Percentiles rank a stretch among this genome's conserved stretches.
These are phyloP conservation scores for Babylonia areolata DNA, from an alignment of 1,140 invertebrate genomes.

Conservation along the genomic window DNA sequence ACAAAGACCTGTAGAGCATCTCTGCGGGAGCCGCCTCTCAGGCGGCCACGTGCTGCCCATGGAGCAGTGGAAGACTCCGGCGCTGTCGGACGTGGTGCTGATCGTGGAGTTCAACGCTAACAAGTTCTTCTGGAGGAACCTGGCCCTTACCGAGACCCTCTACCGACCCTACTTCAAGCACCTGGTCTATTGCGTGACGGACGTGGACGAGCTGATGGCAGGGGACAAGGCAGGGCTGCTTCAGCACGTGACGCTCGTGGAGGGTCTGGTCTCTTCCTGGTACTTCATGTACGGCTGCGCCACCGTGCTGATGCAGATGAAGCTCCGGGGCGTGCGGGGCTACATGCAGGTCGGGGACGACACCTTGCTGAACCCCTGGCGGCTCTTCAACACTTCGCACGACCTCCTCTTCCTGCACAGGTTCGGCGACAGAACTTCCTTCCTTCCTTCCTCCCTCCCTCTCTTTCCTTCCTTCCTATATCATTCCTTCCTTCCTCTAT, in stretches of 20 bases:
- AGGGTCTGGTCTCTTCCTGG: conserved; percentile 4
- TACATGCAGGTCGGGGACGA: background rate
- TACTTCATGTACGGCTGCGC: conserved; percentile 28
- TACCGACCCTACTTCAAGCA: conserved; percentile 30
- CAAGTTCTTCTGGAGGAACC: conserved; percentile 6
- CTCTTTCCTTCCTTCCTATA: too few species aligned
- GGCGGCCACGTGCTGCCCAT: background rate
- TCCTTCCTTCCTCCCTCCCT: too few species aligned
- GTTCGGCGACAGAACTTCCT: too few species aligned
- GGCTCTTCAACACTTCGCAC: background rate
- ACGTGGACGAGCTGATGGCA: background rate
- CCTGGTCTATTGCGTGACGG: conserved; percentile 18
- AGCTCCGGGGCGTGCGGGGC: background rate
- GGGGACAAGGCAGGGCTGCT: background rate
- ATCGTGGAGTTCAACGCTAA: conserved; percentile 28
- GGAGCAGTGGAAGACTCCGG: background rate
- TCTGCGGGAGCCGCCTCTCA: background rate
- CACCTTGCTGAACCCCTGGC: background rate
- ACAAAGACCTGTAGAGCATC: background rate
- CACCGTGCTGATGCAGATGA: conserved; percentile 17
- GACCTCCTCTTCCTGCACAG: background rate
- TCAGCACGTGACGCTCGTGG: conserved; percentile 3
- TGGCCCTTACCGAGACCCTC: background rate
- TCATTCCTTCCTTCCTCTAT: too few species aligned
- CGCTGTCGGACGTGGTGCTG: conserved; percentile 9